phyloP scores from a whole-genome alignment of 2,888 invertebrate genomes.

The Melanchra persicariae region DNA sequence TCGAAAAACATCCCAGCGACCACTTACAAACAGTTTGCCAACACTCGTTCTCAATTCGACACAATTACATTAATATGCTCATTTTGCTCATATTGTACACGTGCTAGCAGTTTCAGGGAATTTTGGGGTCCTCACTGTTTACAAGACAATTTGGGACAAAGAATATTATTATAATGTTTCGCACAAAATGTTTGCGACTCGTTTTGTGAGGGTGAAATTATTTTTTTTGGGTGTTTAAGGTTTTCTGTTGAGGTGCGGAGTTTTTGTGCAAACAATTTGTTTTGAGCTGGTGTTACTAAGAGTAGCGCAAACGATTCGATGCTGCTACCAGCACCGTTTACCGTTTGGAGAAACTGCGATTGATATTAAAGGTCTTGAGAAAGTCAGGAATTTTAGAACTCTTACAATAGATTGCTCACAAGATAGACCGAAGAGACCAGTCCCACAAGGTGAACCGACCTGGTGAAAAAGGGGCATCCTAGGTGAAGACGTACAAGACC shows the following conservation, averaged over 20 bases:
- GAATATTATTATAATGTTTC: constrained; percentile 51
- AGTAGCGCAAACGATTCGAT: not conserved
- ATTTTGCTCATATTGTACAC: constrained; percentile 39
- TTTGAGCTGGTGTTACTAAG: not conserved
- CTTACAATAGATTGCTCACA: no score
- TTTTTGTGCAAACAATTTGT: constrained; percentile 21
- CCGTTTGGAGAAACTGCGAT: not conserved
- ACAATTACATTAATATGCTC: constrained; percentile 53
- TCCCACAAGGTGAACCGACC: not conserved
- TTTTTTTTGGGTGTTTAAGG: constrained; percentile 7
- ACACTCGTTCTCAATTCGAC: constrained; percentile 46
- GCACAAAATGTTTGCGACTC: constrained; percentile 29
- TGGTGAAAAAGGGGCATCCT: not conserved
- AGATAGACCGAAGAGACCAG: no score
- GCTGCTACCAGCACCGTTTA: no score
- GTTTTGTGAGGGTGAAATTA: constrained; percentile 14
- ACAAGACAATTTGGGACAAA: constrained; percentile 50
- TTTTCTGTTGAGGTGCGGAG: constrained; percentile 4
- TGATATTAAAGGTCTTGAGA: not conserved
- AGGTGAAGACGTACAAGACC: not conserved
- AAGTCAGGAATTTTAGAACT: no score
- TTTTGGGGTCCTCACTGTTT: constrained; percentile 31
- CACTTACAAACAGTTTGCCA: constrained; percentile 40
- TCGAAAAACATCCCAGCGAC: constrained; percentile 21
- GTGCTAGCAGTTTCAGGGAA: not conserved